phyloP scores from a whole-genome alignment of 2,113 vertebrate genomes.

The Ptilorrhoa leucosticta region DNA sequence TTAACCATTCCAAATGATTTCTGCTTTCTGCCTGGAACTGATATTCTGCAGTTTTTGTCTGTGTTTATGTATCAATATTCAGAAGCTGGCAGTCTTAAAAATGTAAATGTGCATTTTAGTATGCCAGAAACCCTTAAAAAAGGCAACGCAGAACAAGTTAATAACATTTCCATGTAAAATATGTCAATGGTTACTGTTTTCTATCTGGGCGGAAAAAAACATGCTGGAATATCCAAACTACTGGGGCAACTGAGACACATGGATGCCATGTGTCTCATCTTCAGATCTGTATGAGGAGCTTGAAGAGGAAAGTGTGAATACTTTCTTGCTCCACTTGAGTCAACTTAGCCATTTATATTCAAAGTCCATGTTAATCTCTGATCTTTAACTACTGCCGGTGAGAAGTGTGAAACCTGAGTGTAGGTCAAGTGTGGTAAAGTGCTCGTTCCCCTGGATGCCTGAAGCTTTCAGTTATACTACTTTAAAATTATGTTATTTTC shows the following conservation, averaged over 20 bases:
- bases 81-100: background rate
- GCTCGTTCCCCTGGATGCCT: background rate
- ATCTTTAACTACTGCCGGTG: background rate
- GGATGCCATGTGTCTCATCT: fast-evolving
- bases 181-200: background rate
- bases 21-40: background rate
- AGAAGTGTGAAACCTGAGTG: background rate
- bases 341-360: background rate
- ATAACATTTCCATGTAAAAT: background rate
- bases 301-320: background rate
- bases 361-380: background rate
- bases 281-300: background rate
- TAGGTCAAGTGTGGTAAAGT: background rate
- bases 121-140: background rate
- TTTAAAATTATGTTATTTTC: background rate
- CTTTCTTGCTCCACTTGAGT: background rate
- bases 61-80: background rate
- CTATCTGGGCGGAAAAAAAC: background rate
- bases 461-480: background rate
- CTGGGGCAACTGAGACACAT: background rate
- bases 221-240: background rate
- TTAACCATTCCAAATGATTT: background rate
- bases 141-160: background rate
- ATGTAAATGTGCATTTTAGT: background rate
- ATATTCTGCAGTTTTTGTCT: background rate